Evolutionary conservation across 2,113 vertebrate species (phyloP).

Genomic region (Conger conger): DNA sequence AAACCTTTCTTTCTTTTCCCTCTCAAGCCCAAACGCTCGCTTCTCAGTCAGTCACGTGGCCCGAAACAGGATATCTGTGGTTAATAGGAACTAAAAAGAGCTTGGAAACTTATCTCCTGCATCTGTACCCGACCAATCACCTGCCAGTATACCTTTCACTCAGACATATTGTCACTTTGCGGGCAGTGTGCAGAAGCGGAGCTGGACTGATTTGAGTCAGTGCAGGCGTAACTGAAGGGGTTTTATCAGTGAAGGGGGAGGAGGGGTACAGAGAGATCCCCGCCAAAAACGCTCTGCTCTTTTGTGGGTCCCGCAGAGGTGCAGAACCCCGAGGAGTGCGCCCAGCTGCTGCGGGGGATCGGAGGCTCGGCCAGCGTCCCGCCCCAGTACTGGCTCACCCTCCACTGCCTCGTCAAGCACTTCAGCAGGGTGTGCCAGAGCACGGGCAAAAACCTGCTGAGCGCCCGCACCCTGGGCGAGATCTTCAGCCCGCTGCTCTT

Average conservation of each 20-base stretch:
- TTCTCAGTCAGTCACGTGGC: constrained; percentile 60
- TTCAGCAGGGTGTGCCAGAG: constrained; percentile 84
- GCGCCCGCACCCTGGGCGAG: constrained; percentile 80
- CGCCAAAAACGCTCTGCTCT: constrained; percentile 29
- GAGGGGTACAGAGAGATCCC: not conserved
- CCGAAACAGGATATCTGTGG: constrained; percentile 84
- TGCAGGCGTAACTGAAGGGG: not conserved
- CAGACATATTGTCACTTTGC: constrained; percentile 53
- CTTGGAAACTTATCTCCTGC: constrained; percentile 58
- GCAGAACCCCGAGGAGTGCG: constrained; percentile 81
- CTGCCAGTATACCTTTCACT: constrained; percentile 57
- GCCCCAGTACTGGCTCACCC: constrained; percentile 90
- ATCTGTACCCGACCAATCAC: constrained; percentile 65
- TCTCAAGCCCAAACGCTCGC: not conserved
- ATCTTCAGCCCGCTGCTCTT: constrained; percentile 91
- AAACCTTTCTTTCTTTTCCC: not conserved
- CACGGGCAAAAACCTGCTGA: constrained; percentile 82
- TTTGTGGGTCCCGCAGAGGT: constrained; percentile 71
- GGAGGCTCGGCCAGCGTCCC: constrained; percentile 80
- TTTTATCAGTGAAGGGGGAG: not conserved
- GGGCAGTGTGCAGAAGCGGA: constrained; percentile 31
- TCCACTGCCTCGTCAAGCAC: constrained; percentile 91
- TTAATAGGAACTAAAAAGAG: constrained; percentile 69
- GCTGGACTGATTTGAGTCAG: not conserved
- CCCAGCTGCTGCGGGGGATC: constrained; percentile 80